Conservation (phyloP, 2,888 invertebrate genomes). For the Anorthoa munda region DNA sequence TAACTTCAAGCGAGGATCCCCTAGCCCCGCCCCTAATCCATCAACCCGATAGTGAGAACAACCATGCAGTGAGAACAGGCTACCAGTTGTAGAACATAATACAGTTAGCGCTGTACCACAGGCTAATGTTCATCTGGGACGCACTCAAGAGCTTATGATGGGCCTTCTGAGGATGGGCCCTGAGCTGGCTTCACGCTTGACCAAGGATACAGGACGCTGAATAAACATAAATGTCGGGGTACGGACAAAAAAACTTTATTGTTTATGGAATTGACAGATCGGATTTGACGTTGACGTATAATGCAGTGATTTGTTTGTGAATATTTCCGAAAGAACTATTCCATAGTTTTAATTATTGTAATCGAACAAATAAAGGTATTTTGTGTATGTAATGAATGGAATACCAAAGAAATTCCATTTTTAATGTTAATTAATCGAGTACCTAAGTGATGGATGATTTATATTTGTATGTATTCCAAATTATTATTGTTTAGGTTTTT, state of each 20-base stretch:
- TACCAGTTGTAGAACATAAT: constrained; percentile 86
- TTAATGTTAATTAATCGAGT: constrained; percentile 26
- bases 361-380: constrained; percentile 28
- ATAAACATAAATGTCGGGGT: constrained; percentile 25
- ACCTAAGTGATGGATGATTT: constrained; percentile 32
- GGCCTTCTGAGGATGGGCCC: constrained; percentile 65
- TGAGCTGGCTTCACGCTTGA: constrained; percentile 65
- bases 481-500: constrained; percentile 28
- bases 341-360: constrained; percentile 44
- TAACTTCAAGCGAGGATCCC: constrained; percentile 85
- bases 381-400: constrained; percentile 39
- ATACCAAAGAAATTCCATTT: constrained; percentile 47
- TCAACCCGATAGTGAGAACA: constrained; percentile 76
- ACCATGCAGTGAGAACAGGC: constrained; percentile 76
- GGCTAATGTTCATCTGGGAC: constrained; percentile 71
- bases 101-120: constrained; percentile 73
- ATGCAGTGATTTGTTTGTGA: constrained; percentile 61
- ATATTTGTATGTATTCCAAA: constrained; percentile 32
- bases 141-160: constrained; percentile 73
- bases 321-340: constrained; percentile 60
- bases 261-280: constrained; percentile 57
- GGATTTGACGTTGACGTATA: constrained; percentile 58
- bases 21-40: constrained; percentile 84
- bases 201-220: constrained; percentile 45
- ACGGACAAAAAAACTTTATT: constrained; percentile 28